phyloP scores from a whole-genome alignment of 2,113 vertebrate genomes.

The Odontesthes bonariensis region DNA sequence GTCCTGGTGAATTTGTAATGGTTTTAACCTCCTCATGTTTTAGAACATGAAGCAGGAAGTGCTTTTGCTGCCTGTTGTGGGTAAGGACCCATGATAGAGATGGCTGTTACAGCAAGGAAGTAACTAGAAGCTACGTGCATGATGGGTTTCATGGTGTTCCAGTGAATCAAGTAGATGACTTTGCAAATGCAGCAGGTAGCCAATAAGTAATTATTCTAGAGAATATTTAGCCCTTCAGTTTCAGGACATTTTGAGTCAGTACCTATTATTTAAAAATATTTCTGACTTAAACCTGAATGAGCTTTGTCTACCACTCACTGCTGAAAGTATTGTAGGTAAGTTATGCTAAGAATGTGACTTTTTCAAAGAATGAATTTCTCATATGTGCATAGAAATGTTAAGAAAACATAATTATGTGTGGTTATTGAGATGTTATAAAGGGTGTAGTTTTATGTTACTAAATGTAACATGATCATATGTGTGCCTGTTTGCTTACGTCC shows the following conservation, averaged over 20 bases:
- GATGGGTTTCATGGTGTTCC: slow-evolving; percentile 1
- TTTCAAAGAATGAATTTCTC: too few species aligned
- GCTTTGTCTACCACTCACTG: too few species aligned
- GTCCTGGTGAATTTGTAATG: slow-evolving; percentile 70
- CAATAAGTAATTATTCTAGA: neutral
- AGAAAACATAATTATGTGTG: too few species aligned
- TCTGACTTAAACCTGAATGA: too few species aligned
- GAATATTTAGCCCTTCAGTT: neutral
- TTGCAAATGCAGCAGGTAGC: neutral
- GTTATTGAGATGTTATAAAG: too few species aligned
- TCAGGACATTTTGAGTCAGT: too few species aligned
- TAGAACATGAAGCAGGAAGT: slow-evolving; percentile 48
- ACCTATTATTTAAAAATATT: too few species aligned
- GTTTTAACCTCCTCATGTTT: slow-evolving; percentile 30
- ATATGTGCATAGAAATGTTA: too few species aligned
- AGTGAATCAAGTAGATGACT: neutral
- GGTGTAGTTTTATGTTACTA: neutral
- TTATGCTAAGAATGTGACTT: too few species aligned
- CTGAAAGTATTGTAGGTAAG: too few species aligned
- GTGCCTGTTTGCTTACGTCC: slow-evolving; percentile 21
- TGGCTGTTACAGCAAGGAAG: slow-evolving; percentile 22
- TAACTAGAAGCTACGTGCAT: slow-evolving; percentile 4
- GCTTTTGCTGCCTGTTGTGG: slow-evolving; percentile 33
- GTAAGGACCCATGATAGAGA: slow-evolving; percentile 18
- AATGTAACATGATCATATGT: slow-evolving; percentile 20